Evolutionary conservation across 30 jellyfish, hydroid and myxozoan genomes (phyloP).

Genomic region (Aurelia sp.): DNA sequence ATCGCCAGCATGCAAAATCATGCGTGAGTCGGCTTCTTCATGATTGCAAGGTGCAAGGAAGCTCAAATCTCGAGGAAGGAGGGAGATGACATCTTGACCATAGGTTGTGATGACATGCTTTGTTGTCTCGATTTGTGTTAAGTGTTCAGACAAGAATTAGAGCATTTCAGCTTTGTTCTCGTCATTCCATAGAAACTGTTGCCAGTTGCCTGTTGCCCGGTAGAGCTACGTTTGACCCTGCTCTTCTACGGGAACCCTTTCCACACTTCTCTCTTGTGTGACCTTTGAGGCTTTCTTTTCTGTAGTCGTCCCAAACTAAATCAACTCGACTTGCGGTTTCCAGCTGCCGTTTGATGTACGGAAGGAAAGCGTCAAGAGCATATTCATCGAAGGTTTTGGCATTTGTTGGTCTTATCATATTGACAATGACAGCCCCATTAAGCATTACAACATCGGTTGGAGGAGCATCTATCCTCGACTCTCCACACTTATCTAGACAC

Average conservation of each 20-base stretch:
- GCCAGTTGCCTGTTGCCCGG: too few species aligned
- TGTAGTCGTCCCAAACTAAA: slow-evolving; percentile 46
- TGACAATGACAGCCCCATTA: slow-evolving; percentile 49
- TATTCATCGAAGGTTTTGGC: slow-evolving; percentile 49
- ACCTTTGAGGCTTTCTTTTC: slow-evolving; percentile 52
- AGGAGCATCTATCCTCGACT: slow-evolving; percentile 13
- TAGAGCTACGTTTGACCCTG: too few species aligned
- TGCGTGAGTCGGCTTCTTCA: too few species aligned
- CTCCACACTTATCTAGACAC: not conserved
- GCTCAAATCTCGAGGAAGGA: slow-evolving; percentile 23
- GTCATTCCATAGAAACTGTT: too few species aligned
- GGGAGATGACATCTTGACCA: slow-evolving; percentile 41
- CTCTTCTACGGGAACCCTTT: slow-evolving; percentile 26
- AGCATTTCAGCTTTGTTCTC: too few species aligned
- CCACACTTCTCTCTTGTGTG: slow-evolving; percentile 59
- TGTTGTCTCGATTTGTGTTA: too few species aligned
- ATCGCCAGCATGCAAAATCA: slow-evolving; percentile 13
- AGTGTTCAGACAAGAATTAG: too few species aligned
- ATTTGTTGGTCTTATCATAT: slow-evolving; percentile 20
- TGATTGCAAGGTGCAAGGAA: slow-evolving; percentile 26
- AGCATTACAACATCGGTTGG: slow-evolving; percentile 22
- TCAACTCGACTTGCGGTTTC: not conserved
- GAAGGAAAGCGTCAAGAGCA: not conserved
- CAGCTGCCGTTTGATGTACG: too few species aligned
- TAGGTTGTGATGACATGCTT: slow-evolving; percentile 47